A percentile compares a stretch with the other conserved stretches of the same genome.
Evolutionary conservation across 2,113 vertebrate species (phyloP).

Genomic region (Pelmatolapia mariae): DNA sequence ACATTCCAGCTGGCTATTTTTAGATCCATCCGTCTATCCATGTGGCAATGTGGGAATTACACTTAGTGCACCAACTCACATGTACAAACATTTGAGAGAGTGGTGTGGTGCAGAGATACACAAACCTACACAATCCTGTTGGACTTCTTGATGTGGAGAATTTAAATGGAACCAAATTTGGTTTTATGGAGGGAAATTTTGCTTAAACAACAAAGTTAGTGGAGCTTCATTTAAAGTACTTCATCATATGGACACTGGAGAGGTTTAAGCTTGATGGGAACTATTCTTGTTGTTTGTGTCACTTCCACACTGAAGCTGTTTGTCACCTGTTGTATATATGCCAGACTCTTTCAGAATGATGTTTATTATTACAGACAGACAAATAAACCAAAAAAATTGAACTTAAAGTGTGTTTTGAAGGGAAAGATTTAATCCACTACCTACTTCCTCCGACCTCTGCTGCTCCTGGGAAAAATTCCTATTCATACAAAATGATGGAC

Average conservation of each 20-base stretch:
- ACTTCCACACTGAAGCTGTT: not conserved
- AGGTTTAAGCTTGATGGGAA: not conserved
- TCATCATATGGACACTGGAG: not conserved
- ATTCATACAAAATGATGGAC: not conserved
- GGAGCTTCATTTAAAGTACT: not conserved
- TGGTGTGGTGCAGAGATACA: not conserved
- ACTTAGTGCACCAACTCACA: not conserved
- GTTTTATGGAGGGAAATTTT: not conserved
- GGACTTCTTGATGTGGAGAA: not conserved
- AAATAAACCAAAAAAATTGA: not conserved
- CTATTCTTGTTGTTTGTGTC: not conserved
- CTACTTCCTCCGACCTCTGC: not conserved
- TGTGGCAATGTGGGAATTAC: not conserved
- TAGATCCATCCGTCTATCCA: accelerated
- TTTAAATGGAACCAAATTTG: not conserved
- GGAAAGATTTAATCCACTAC: not conserved
- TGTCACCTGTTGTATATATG: not conserved
- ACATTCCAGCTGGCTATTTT: not conserved
- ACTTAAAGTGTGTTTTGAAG: not conserved
- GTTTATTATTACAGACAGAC: not conserved
- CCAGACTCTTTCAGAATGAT: not conserved
- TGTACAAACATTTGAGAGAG: not conserved
- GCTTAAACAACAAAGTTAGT: not conserved
- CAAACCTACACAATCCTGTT: not conserved
- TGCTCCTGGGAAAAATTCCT: not conserved